Conservation (phyloP, 2,113 vertebrate species). For the Cacatua alba region DNA sequence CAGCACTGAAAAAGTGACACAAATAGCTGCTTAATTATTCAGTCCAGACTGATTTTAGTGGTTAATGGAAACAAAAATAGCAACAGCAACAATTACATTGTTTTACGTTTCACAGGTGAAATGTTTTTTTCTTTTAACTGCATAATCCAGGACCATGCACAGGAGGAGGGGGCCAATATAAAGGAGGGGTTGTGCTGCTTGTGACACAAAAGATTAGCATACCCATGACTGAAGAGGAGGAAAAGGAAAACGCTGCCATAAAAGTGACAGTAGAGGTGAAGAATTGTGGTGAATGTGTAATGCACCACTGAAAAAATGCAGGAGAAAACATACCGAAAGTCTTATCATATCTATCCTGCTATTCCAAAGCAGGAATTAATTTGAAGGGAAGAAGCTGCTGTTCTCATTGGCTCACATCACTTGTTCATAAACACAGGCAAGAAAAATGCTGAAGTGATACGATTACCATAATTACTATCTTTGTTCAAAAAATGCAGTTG, state of each 20-base stretch:
- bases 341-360: background rate
- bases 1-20: constrained; percentile 1
- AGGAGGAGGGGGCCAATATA: background rate
- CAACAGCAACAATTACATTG: background rate
- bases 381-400: constrained; percentile 12
- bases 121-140: background rate
- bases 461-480: constrained; percentile 28
- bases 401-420: background rate
- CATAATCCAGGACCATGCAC: background rate
- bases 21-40: constrained; percentile 49
- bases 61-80: constrained; percentile 20
- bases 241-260: constrained; percentile 36
- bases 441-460: background rate
- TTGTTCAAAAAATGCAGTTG: background rate
- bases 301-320: constrained; percentile 5
- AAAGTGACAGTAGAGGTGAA: constrained; percentile 48
- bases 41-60: background rate
- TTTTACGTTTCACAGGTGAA: background rate
- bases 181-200: background rate
- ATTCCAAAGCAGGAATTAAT: background rate
- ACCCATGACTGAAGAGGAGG: background rate
- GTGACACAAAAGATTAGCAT: constrained; percentile 36
- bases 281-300: constrained; percentile 21
- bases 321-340: constrained; percentile 1
- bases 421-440: constrained; percentile 1